These are phyloP conservation scores for Steatornis caripensis DNA, from an alignment of 2,113 vertebrate genomes.

Conservation along the genomic window DNA sequence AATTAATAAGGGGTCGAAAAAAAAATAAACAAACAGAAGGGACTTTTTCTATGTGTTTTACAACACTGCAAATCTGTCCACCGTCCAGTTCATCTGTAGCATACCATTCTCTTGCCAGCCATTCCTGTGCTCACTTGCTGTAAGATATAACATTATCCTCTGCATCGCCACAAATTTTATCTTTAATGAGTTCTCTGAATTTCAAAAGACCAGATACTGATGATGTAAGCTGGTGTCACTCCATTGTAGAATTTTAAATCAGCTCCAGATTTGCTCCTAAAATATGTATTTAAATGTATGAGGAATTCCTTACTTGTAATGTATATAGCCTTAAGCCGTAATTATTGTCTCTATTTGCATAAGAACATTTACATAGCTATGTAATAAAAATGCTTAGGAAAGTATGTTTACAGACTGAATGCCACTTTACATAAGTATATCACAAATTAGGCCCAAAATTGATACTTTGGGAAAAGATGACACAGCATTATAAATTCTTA, in stretches of 20 bases:
- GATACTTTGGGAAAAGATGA: neutral
- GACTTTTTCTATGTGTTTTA: conserved; percentile 63
- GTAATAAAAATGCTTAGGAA: neutral
- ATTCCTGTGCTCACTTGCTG: conserved; percentile 12
- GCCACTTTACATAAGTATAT: neutral
- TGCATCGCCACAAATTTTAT: neutral
- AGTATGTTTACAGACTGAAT: neutral
- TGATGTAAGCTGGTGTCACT: neutral
- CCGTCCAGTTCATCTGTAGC: conserved; percentile 57
- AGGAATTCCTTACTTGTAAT: conserved; percentile 7
- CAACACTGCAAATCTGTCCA: conserved; percentile 49
- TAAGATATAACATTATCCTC: neutral
- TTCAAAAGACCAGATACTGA: neutral
- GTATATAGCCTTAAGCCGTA: neutral
- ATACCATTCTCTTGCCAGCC: conserved; percentile 14
- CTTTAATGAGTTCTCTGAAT: neutral
- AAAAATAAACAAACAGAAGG: conserved; percentile 52
- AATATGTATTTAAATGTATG: neutral
- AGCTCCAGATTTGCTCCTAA: neutral
- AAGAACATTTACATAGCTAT: neutral
- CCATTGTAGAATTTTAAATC: neutral
- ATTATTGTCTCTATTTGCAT: neutral
- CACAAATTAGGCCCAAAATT: neutral
- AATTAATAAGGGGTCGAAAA: conserved; percentile 56
- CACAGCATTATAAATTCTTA: neutral